phyloP scores from a whole-genome alignment of 2,113 vertebrate genomes.

The Perca flavescens region DNA sequence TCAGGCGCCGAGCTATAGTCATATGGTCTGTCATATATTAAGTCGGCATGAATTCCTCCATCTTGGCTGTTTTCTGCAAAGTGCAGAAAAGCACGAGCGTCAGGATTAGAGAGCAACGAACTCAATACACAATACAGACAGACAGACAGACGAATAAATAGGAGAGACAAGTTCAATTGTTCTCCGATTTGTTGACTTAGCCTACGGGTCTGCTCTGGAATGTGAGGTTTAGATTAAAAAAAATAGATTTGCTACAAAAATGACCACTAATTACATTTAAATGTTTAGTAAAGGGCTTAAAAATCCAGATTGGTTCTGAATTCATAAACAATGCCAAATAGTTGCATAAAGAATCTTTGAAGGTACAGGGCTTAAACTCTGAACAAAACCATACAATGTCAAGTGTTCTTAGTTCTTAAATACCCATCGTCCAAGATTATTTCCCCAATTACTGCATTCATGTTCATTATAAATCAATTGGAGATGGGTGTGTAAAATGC shows the following conservation, averaged over 20 bases:
- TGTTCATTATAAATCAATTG: constrained; percentile 69
- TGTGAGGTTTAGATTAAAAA: constrained; percentile 36
- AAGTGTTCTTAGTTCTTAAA: constrained; percentile 25
- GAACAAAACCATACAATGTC: constrained; percentile 33
- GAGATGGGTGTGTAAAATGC: constrained; percentile 83
- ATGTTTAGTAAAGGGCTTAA: neutral
- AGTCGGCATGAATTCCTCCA: constrained; percentile 87
- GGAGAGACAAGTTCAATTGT: constrained; percentile 82
- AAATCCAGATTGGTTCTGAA: constrained; percentile 19
- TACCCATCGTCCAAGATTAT: constrained; percentile 33
- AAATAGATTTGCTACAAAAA: constrained; percentile 8
- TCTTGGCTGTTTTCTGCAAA: constrained; percentile 92
- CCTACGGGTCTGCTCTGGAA: constrained; percentile 47
- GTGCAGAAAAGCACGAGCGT: constrained; percentile 88
- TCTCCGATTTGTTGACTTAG: constrained; percentile 64
- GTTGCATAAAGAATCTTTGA: constrained; percentile 14
- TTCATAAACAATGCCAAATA: constrained; percentile 34
- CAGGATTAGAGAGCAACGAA: constrained; percentile 86
- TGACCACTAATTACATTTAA: neutral
- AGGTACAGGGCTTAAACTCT: constrained; percentile 32
- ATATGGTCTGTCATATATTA: constrained; percentile 89
- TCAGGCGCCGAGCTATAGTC: constrained; percentile 89
- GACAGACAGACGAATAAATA: constrained; percentile 86
- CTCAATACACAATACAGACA: constrained; percentile 88
- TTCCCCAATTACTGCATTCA: constrained; percentile 55